Percentiles rank a stretch among this genome's conserved stretches.
Evolutionary conservation across 2,888 invertebrate genomes (phyloP).

Genomic region (Diabrotica balteata): DNA sequence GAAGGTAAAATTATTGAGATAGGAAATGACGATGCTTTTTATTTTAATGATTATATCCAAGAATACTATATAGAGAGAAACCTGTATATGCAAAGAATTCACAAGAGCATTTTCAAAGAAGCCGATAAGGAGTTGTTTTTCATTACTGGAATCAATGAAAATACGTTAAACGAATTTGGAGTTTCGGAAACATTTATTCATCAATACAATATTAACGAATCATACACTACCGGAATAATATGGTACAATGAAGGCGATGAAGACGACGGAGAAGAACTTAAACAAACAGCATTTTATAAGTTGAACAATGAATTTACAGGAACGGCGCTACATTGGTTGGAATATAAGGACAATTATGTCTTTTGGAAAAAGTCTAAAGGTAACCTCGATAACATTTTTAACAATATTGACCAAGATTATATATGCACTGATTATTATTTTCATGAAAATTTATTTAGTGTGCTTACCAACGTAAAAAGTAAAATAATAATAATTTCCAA

Average conservation of each 20-base stretch:
- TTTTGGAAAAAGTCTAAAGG: slow-evolving; percentile 19
- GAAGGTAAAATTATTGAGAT: slow-evolving; percentile 16
- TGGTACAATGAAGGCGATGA: neutral
- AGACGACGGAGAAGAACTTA: neutral
- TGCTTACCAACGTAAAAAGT: neutral
- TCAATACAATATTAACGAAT: slow-evolving; percentile 2
- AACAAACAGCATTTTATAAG: neutral
- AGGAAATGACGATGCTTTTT: slow-evolving; percentile 24
- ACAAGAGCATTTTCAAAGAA: slow-evolving; percentile 1
- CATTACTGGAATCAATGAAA: slow-evolving; percentile 3
- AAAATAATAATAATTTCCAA: slow-evolving; percentile 24
- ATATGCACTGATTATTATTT: neutral
- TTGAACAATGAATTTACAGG: neutral
- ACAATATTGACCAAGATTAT: slow-evolving; percentile 7
- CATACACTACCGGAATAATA: slow-evolving; percentile 4
- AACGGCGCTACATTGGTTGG: slow-evolving; percentile 14
- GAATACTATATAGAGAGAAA: slow-evolving; percentile 22
- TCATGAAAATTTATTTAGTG: slow-evolving; percentile 10
- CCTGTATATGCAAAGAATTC: slow-evolving; percentile 19
- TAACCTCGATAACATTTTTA: neutral
- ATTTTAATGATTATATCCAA: slow-evolving; percentile 16
- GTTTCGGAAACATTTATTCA: neutral
- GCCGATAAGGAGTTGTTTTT: slow-evolving; percentile 5
- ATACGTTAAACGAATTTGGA: neutral
- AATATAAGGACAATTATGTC: slow-evolving; percentile 1